Evolutionary conservation across 2,113 vertebrate species (phyloP).

Genomic region (Himantopus leucocephalus): DNA sequence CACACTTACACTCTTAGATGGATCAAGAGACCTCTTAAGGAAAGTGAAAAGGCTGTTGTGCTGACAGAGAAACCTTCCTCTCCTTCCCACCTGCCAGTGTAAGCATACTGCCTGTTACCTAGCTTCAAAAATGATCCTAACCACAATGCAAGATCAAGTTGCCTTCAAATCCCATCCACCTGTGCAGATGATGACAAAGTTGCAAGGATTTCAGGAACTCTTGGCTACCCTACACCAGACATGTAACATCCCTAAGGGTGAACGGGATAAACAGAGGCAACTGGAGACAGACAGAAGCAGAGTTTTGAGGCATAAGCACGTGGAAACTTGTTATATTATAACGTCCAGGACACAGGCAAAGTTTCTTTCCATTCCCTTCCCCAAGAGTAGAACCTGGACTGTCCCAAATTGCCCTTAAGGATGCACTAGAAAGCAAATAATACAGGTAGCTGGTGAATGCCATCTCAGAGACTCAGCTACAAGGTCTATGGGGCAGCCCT

Average conservation of each 20-base stretch:
- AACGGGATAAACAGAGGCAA: not conserved
- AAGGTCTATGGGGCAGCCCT: not conserved
- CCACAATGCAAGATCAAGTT: not conserved
- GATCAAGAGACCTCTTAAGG: not conserved
- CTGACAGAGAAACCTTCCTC: not conserved
- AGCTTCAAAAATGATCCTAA: not conserved
- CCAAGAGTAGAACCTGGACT: not conserved
- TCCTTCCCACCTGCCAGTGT: not conserved
- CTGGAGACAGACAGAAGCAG: not conserved
- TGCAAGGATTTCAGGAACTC: not conserved
- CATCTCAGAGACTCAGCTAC: not conserved
- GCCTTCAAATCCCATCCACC: not conserved
- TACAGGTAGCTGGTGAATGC: not conserved
- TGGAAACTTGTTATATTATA: not conserved
- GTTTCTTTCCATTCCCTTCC: not conserved
- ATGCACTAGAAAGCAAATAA: not conserved
- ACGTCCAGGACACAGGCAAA: not conserved
- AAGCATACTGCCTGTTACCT: not conserved
- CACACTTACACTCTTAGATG: not conserved
- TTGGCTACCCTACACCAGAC: not conserved
- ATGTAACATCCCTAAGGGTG: fast-evolving
- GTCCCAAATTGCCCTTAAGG: not conserved
- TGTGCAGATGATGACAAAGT: not conserved
- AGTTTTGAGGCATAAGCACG: not conserved
- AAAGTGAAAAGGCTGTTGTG: not conserved